Evolutionary conservation across 1,140 invertebrate species (phyloP), one percentile per base, ranked within the genome.

Genomic region (Saccostrea echinata): DNA sequence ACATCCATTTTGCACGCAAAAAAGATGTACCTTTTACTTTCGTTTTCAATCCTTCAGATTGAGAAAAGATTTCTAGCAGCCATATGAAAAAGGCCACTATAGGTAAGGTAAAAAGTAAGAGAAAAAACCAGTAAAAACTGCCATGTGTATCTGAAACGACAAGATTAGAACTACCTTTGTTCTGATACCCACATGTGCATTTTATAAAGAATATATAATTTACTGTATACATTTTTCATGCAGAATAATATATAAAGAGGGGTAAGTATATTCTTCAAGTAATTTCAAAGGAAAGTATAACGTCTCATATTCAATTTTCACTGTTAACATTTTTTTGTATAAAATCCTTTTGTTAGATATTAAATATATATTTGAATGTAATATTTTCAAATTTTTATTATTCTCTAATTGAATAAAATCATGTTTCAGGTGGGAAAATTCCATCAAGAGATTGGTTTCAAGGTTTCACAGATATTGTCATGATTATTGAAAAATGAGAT

Each of bases 1-100:
- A 76, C 68, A 76, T 76, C 68, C 68, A 76, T 76, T 76, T 76
- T 76, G 68, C 68, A 76, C 68, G 68, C 68, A 76, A 35, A 76
- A 71, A 33, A 76, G 68, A 76, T 76, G 68, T 33, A 76, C 68
- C 68, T 76, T 76, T 76, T 13, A 76, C 30, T 76, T 76, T 76
- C 30, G 30, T 33, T 33, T 76, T 76, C 68, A 76, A 76, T 76
- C 68, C 68, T 76, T 76, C 68, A 30, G 68, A 30, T 76, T 76
- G 24, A 76, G 68, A 33, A 76, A 76, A 76, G 68, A 30, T 76
- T 76, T 76, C 68, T 76, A 76, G 68, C 68, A 76, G 68, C 68
- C 68, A 76, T 76, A 76, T 30, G 27, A 76, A 30, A 33, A 76
- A 76, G 68, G 68, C 68, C 12, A 76, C 68, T 76, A 76, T 76